Evolutionary conservation across 53 echinoderm and acorn worm species (phyloP).

Genomic region (Patiria pectinifera): DNA sequence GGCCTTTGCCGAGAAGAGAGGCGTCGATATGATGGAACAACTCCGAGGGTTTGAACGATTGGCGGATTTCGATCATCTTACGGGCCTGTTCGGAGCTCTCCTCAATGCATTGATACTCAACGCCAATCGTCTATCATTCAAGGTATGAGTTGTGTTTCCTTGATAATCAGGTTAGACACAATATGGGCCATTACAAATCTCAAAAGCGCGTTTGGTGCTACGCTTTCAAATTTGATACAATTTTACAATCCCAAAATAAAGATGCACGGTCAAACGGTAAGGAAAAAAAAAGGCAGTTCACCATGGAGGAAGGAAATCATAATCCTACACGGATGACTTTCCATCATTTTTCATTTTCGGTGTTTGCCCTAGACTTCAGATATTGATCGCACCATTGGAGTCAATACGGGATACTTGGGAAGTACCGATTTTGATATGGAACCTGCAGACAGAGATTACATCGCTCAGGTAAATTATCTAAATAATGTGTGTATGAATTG

Average conservation of each 20-base stretch:
- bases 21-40: constrained; percentile 1
- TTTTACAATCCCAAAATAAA: too few species aligned
- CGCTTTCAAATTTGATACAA: too few species aligned
- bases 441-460: constrained; percentile 64
- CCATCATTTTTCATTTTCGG: too few species aligned
- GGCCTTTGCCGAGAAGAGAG: constrained; percentile 31
- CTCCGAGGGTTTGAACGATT: constrained; percentile 14
- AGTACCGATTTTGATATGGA: constrained; percentile 79
- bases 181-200: too few species aligned
- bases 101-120: not conserved
- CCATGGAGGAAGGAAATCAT: too few species aligned
- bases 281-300: too few species aligned
- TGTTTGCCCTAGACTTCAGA: constrained; percentile 61
- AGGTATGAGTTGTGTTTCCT: not conserved
- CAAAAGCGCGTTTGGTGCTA: too few species aligned
- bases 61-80: not conserved
- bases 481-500: too few species aligned
- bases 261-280: too few species aligned
- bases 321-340: too few species aligned
- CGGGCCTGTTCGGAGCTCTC: not conserved
- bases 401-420: constrained; percentile 75
- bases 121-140: not conserved
- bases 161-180: too few species aligned
- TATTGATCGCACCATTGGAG: constrained; percentile 72
- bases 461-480: constrained; percentile 57